Evolutionary conservation across 2,113 vertebrate species (phyloP).

Genomic region (Vulpes vulpes): DNA sequence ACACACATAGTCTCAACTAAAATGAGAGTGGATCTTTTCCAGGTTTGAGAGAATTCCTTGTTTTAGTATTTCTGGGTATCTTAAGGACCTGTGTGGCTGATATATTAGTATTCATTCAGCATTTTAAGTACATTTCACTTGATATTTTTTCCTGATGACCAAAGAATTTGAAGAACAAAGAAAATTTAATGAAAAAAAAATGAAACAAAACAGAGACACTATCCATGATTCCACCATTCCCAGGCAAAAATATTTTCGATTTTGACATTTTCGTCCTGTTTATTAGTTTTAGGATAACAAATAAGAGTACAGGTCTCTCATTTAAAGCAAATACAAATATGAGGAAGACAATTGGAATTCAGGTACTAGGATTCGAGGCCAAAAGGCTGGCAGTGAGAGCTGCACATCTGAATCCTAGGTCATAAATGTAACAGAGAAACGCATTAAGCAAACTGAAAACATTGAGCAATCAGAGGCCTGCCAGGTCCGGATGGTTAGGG

Average conservation of each 20-base stretch:
- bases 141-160: neutral
- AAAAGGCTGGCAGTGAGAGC: constrained; percentile 76
- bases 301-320: constrained; percentile 34
- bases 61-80: neutral
- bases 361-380: constrained; percentile 79
- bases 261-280: neutral
- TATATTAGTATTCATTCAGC: neutral
- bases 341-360: constrained; percentile 83
- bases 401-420: constrained; percentile 55
- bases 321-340: constrained; percentile 62
- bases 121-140: neutral
- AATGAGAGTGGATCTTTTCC: neutral
- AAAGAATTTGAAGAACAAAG: constrained; percentile 31
- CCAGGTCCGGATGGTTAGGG: neutral
- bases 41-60: neutral
- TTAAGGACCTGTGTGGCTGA: neutral
- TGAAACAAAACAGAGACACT: neutral
- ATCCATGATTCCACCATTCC: neutral
- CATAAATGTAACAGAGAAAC: constrained; percentile 84
- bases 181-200: neutral
- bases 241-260: neutral
- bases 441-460: constrained; percentile 80
- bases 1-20: neutral
- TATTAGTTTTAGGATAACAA: constrained; percentile 34
- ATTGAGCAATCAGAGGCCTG: constrained; percentile 69